phyloP scores from a whole-genome alignment of 2,797 vertebrate species.

The Cirrhinus mrigala region DNA sequence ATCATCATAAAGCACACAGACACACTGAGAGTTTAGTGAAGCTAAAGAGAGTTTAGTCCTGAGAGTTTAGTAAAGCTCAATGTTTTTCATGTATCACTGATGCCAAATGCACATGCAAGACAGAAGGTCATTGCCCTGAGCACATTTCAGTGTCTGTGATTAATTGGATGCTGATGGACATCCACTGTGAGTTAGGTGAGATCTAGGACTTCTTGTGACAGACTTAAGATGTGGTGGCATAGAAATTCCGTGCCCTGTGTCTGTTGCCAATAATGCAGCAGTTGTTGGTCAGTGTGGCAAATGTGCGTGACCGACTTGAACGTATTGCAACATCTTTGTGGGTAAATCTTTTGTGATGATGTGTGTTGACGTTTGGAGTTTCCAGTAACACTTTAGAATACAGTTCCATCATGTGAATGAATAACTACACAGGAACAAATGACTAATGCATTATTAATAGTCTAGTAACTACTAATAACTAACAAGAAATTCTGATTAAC shows the following conservation, averaged over 20 bases:
- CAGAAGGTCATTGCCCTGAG: background rate
- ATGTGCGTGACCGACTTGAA: too few relatives aligned
- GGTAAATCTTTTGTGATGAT: too few relatives aligned
- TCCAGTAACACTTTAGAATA: too few relatives aligned
- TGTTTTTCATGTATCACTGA: background rate
- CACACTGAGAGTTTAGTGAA: background rate
- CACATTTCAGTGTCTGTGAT: background rate
- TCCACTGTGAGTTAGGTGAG: background rate
- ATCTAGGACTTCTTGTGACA: background rate
- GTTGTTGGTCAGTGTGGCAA: too few relatives aligned
- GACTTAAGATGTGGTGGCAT: background rate
- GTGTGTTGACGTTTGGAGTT: too few relatives aligned
- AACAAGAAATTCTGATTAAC: too few relatives aligned
- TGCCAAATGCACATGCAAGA: background rate
- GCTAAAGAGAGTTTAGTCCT: too few relatives aligned
- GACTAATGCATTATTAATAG: too few relatives aligned
- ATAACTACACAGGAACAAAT: too few relatives aligned
- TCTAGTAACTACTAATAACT: too few relatives aligned
- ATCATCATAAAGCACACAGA: background rate
- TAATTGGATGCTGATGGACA: background rate
- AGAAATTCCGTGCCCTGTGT: background rate
- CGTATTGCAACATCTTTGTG: too few relatives aligned
- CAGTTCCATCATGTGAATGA: too few relatives aligned
- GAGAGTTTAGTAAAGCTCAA: background rate
- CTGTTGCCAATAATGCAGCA: background rate